Conservation (phyloP, 2,797 vertebrate species). For the Neopelma chrysocephalum region DNA sequence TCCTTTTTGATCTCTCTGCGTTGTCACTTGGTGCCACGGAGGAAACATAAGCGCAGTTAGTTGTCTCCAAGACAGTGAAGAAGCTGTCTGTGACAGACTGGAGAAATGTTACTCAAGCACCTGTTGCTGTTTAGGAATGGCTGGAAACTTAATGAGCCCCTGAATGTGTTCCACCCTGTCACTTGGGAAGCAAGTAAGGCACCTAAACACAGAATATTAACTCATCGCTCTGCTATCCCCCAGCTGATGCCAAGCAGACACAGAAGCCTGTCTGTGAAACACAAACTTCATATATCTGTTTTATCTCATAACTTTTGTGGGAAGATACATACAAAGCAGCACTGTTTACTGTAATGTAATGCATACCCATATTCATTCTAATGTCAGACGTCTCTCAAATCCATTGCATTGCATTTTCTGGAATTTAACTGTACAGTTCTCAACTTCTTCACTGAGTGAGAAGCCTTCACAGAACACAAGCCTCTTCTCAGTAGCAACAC, state of each 20-base stretch:
- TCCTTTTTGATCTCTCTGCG: neutral
- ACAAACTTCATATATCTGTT: conserved; percentile 7
- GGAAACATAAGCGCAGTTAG: conserved; percentile 5
- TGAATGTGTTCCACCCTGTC: conserved; percentile 50
- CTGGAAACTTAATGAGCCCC: conserved; percentile 68
- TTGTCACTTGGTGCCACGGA: conserved; percentile 15
- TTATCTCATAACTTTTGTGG: neutral
- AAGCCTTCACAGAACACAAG: neutral
- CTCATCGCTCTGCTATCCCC: conserved; percentile 60
- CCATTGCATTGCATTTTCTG: conserved; percentile 25
- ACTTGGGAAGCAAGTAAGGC: conserved; percentile 57
- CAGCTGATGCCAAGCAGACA: neutral
- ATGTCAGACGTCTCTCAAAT: conserved; percentile 26
- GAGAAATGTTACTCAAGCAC: conserved; percentile 61
- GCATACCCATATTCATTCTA: conserved; percentile 10
- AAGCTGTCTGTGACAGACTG: conserved; percentile 57
- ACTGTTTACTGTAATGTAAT: conserved; percentile 1
- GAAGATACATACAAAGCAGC: neutral
- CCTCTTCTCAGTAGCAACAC: neutral
- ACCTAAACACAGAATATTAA: conserved; percentile 66
- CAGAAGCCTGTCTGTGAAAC: conserved; percentile 22
- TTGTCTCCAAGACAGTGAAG: conserved; percentile 60
- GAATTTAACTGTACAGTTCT: conserved; percentile 7
- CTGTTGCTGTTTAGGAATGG: conserved; percentile 72
- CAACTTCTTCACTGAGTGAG: neutral